A percentile compares a stretch with the other conserved stretches of the same genome.
These are phyloP conservation scores for Ormyrus rosae DNA, from an alignment of 2,888 invertebrate genomes.

Conservation along the genomic window DNA sequence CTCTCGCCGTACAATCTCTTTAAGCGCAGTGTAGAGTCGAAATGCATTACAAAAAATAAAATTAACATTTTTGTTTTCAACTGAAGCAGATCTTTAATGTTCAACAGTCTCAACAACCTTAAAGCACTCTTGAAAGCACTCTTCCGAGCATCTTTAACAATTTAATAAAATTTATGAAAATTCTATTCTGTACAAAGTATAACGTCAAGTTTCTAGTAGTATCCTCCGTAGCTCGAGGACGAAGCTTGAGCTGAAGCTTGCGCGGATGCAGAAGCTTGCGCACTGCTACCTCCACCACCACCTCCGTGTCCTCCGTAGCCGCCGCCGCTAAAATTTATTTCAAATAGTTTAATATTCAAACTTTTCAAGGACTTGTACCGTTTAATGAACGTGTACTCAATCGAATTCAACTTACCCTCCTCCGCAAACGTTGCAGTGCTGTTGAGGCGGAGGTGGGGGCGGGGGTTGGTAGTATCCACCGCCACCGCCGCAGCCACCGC, in stretches of 20 bases:
- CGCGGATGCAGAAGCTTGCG: slow-evolving; percentile 66
- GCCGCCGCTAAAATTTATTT: slow-evolving; percentile 9
- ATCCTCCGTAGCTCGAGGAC: slow-evolving; percentile 46
- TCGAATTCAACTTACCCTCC: slow-evolving; percentile 23
- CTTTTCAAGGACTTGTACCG: no score
- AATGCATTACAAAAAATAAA: no score
- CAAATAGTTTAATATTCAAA: neutral
- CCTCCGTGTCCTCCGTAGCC: neutral
- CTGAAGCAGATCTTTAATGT: no score
- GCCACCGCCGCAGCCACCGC: slow-evolving; percentile 45
- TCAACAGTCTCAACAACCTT: no score
- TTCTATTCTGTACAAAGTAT: neutral
- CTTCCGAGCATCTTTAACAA: no score
- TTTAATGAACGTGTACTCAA: neutral
- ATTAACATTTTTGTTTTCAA: no score
- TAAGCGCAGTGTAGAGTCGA: no score
- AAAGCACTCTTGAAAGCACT: no score
- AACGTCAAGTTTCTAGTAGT: slow-evolving; percentile 25
- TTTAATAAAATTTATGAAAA: no score
- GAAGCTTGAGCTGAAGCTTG: slow-evolving; percentile 60
- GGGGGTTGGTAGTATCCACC: slow-evolving; percentile 34
- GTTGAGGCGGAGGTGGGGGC: slow-evolving; percentile 28
- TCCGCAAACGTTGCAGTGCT: slow-evolving; percentile 22
- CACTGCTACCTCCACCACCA: slow-evolving; percentile 43
- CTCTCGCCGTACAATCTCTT: no score